A percentile compares a stretch with the other conserved stretches of the same genome.
Conservation (phyloP, 2,113 vertebrate species). For the Nerophis lumbriciformis region DNA sequence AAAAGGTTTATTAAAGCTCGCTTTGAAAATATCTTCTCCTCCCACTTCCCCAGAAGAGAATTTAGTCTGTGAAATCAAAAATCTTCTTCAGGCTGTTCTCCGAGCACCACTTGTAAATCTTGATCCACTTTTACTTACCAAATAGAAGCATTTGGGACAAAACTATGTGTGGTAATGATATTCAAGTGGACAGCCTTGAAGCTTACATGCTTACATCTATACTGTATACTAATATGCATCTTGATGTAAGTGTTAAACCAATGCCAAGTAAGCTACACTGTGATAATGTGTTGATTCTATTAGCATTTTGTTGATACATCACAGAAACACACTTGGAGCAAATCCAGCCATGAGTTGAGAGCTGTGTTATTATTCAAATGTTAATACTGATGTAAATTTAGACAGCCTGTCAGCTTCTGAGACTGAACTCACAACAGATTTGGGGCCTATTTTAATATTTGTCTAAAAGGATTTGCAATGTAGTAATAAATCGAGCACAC, state of each 20-base stretch:
- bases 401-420: constrained; percentile 48
- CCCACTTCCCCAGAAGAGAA: constrained; percentile 58
- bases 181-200: constrained; percentile 30
- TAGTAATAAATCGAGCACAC: constrained; percentile 64
- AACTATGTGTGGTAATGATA: constrained; percentile 27
- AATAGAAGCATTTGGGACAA: constrained; percentile 20
- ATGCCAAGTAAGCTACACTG: constrained; percentile 16
- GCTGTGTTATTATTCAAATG: constrained; percentile 59
- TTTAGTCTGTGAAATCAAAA: constrained; percentile 67
- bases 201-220: constrained; percentile 24
- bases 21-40: constrained; percentile 66
- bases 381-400: constrained; percentile 65
- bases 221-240: constrained; percentile 2
- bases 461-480: constrained; percentile 68
- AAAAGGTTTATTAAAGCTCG: constrained; percentile 74
- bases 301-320: constrained; percentile 46
- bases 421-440: constrained; percentile 44
- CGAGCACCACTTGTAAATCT: constrained; percentile 55
- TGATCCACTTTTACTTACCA: constrained; percentile 53
- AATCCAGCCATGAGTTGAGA: constrained; percentile 34
- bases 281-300: constrained; percentile 33
- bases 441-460: constrained; percentile 74
- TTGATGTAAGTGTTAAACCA: constrained; percentile 31
- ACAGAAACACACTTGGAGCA: constrained; percentile 36
- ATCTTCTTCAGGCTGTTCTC: constrained; percentile 59